These are phyloP conservation scores for Meta bourneti DNA, from an alignment of 2,888 invertebrate species.

Conservation along the genomic window DNA sequence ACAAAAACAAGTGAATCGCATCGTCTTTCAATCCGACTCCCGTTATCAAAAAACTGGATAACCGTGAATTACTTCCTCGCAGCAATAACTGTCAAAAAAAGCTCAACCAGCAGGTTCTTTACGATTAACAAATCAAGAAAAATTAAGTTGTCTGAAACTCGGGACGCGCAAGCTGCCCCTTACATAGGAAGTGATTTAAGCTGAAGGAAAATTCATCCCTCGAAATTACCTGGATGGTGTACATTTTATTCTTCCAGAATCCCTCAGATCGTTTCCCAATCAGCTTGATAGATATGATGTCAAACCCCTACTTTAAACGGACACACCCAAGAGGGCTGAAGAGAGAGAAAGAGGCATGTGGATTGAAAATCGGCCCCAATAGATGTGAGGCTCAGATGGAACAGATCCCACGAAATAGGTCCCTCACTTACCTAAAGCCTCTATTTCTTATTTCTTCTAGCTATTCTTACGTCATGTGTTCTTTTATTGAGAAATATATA, in stretches of 20 bases:
- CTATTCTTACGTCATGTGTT: too few species aligned
- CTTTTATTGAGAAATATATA: too few species aligned
- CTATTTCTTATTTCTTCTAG: too few species aligned
- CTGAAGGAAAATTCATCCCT: constrained; percentile 36
- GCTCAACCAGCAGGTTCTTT: not conserved
- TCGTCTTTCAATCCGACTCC: too few species aligned
- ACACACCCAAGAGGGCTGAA: constrained; percentile 52
- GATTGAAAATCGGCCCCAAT: constrained; percentile 7
- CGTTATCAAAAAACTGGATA: too few species aligned
- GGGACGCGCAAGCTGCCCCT: not conserved
- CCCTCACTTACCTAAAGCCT: not conserved
- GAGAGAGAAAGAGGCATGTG: not conserved
- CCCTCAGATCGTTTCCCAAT: constrained; percentile 66
- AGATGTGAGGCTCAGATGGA: constrained; percentile 5
- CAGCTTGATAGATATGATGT: constrained; percentile 69
- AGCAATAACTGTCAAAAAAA: too few species aligned
- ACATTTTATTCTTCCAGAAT: constrained; percentile 40
- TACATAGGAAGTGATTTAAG: not conserved
- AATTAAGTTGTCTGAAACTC: constrained; percentile 37
- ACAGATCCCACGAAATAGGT: constrained; percentile 7
- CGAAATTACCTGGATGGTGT: constrained; percentile 58
- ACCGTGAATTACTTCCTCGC: too few species aligned
- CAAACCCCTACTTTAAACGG: constrained; percentile 50
- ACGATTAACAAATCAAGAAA: constrained; percentile 15
- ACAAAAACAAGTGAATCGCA: too few species aligned